phyloP scores from a whole-genome alignment of 2,113 vertebrate species.

The Cettia cetti region DNA sequence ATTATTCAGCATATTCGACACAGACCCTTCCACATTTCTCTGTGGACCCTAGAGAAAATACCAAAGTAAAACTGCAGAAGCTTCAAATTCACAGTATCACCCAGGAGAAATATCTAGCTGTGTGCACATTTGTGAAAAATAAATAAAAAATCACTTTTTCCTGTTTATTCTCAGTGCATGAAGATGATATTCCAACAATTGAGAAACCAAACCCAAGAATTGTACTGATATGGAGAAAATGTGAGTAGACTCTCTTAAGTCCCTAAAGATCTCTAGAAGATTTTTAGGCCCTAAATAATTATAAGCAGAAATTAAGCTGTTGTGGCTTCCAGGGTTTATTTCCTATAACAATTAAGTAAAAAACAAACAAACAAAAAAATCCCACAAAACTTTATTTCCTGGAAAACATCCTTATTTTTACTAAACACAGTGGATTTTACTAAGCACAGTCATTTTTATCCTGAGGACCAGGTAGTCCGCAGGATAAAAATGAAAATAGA shows the following conservation, averaged over 20 bases:
- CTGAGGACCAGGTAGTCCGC: too few species aligned
- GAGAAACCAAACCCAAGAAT: background rate
- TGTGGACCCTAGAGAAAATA: background rate
- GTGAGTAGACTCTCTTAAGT: background rate
- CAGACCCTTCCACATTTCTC: background rate
- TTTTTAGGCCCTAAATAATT: background rate
- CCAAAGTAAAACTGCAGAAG: background rate
- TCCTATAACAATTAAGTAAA: background rate
- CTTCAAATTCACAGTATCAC: background rate
- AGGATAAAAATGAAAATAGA: background rate
- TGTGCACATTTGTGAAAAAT: background rate
- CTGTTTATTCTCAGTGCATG: background rate
- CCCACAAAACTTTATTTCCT: background rate
- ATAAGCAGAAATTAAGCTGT: background rate
- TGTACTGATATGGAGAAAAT: background rate
- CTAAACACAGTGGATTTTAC: too few species aligned
- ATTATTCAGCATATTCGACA: background rate
- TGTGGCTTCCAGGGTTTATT: background rate
- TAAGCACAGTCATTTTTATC: too few species aligned
- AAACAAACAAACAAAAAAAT: too few species aligned
- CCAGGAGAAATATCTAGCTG: background rate
- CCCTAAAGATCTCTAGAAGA: background rate
- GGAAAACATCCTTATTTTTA: background rate
- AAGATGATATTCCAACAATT: background rate
- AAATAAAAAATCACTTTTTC: background rate